Evolutionary conservation across 1,140 invertebrate genomes (phyloP).

Genomic region (Gonatopus flavifemur): DNA sequence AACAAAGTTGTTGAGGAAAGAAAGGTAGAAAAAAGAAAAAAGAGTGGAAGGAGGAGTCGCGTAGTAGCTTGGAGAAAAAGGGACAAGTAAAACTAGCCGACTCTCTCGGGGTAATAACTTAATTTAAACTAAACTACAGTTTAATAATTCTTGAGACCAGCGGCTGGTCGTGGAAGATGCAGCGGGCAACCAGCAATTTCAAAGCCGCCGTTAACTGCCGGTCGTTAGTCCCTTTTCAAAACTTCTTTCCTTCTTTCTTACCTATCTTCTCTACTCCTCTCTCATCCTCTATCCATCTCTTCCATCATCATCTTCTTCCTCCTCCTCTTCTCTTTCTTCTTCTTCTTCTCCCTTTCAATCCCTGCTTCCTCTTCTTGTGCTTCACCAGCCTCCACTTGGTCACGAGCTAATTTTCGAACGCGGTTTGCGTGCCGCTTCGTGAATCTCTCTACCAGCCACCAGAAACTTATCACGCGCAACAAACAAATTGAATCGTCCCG

Average conservation of each 20-base stretch:
- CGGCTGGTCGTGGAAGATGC: slow-evolving; percentile 52
- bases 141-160: slow-evolving; percentile 60
- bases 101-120: slow-evolving; percentile 58
- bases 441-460: slow-evolving; percentile 42
- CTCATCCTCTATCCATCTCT: not conserved
- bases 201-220: slow-evolving; percentile 61
- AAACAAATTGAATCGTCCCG: slow-evolving; percentile 56
- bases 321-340: not conserved
- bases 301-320: not conserved
- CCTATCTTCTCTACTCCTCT: not conserved
- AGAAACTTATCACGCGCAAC: slow-evolving; percentile 22
- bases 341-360: not conserved
- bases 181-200: slow-evolving; percentile 60
- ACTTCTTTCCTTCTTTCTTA: slow-evolving; percentile 52
- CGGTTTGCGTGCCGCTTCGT: slow-evolving; percentile 36
- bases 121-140: slow-evolving; percentile 63
- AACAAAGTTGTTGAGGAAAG: too few species aligned
- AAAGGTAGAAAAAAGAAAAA: too few species aligned
- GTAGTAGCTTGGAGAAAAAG: slow-evolving; percentile 25
- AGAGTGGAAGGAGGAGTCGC: not conserved
- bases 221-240: slow-evolving; percentile 62
- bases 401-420: slow-evolving; percentile 39
- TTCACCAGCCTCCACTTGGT: slow-evolving; percentile 8
- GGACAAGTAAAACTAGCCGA: slow-evolving; percentile 47
- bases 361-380: not conserved